phyloP scores from a whole-genome alignment of 2,888 invertebrate species.

The Sceliomorpha sp. region DNA sequence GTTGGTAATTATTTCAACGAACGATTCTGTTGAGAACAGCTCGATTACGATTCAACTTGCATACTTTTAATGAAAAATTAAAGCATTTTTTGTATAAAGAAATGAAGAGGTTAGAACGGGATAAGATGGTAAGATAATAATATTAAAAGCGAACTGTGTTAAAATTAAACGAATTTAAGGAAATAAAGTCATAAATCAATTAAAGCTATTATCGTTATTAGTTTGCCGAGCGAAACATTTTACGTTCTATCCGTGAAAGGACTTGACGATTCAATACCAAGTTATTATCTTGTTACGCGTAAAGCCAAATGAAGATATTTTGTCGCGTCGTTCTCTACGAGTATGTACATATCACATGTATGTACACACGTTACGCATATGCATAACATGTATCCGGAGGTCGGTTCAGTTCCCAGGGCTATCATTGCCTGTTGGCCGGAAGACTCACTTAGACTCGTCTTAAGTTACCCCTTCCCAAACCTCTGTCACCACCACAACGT shows the following conservation, averaged over 20 bases:
- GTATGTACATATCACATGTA: constrained; percentile 47
- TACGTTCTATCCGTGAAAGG: constrained; percentile 19
- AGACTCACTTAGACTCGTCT: constrained; percentile 81
- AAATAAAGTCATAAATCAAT: too few relatives aligned
- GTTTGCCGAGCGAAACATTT: too few relatives aligned
- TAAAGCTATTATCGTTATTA: too few relatives aligned
- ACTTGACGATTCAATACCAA: constrained; percentile 22
- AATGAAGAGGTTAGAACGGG: too few relatives aligned
- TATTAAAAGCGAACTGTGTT: too few relatives aligned
- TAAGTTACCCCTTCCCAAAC: constrained; percentile 76
- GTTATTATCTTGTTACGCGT: constrained; percentile 15
- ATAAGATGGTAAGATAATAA: too few relatives aligned
- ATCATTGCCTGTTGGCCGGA: constrained; percentile 80
- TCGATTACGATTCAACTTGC: too few relatives aligned
- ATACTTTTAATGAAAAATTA: too few relatives aligned
- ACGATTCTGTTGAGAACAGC: too few relatives aligned
- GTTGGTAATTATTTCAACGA: too few relatives aligned
- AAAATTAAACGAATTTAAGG: too few relatives aligned
- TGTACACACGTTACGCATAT: constrained; percentile 67
- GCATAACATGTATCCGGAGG: constrained; percentile 78
- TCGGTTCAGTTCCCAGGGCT: constrained; percentile 80
- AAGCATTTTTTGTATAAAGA: too few relatives aligned
- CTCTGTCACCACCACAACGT: constrained; percentile 24
- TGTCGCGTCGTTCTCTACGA: constrained; percentile 66
- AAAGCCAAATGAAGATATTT: constrained; percentile 69